Conservation (phyloP, 2,113 vertebrate species). For the Erpornis zantholeuca region DNA sequence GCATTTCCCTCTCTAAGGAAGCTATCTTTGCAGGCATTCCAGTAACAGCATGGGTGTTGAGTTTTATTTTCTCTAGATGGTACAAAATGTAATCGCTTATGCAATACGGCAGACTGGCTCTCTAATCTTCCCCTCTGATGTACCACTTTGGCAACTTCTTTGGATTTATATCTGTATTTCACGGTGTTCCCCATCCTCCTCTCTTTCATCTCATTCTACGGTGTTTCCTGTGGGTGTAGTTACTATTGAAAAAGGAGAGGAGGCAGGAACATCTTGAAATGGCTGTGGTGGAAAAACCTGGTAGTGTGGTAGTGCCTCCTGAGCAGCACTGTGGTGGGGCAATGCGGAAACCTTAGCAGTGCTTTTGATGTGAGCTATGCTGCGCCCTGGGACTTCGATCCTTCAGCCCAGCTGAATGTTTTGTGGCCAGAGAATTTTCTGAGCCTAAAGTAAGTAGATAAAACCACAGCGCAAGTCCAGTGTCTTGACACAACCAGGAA, state of each 20-base stretch:
- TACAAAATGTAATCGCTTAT: background rate
- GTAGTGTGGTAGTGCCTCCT: background rate
- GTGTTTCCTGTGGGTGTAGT: background rate
- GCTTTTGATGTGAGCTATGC: background rate
- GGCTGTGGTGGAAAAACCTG: background rate
- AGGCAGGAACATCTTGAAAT: background rate
- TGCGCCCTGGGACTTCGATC: fast-evolving
- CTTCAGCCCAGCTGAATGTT: background rate
- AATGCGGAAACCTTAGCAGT: background rate
- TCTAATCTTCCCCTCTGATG: background rate
- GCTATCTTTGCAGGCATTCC: background rate
- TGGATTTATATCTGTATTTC: background rate
- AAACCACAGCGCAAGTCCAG: background rate
- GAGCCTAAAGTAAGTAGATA: background rate
- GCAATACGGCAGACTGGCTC: background rate
- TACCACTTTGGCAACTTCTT: background rate
- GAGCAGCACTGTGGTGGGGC: background rate
- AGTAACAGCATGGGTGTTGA: background rate
- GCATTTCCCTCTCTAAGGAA: background rate
- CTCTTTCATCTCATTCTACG: background rate
- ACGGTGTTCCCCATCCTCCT: background rate
- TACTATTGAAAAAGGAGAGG: background rate
- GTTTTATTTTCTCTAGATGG: background rate
- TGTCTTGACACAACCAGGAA: background rate
- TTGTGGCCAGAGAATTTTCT: background rate